Base-by-base conservation (phyloP, 2,797 vertebrate genomes). In the Cyprinella venusta region DNA sequence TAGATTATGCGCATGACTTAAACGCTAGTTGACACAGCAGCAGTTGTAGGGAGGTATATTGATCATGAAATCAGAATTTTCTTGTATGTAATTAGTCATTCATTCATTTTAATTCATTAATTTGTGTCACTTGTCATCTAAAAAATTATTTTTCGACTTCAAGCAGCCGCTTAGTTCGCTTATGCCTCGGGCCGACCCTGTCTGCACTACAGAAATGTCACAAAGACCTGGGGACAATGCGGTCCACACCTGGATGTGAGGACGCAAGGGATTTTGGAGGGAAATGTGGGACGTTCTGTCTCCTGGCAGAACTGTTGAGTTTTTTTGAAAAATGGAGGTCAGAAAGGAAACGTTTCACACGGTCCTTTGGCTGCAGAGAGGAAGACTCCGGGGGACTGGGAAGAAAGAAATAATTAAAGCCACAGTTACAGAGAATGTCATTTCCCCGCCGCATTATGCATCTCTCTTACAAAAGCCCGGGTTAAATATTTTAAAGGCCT, bases 341-440 rank as follows among this genome's bases (percentile, higher is more conserved):
- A 80, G 86, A 84, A 56, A 81, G 50, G 52, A 79, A 87, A 86
- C 77, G 59, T 48, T 89, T 86, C 77, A 64, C 83, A 81, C 74
- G 77, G 68, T 87, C 81, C 85, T 84, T 30, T 30, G 76, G 81
- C 82, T 84, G 82, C 61, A 72, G 78, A 86, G 63, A 87, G 81
- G 54, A 84, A 63, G 81, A 74, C 59, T 83, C 77, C 24, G 8
- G 50, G 61, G 68, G 59, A 71, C 6, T 77, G 80, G 69, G 45
- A 76, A 85, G 82, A 89, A 85, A 81, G 77, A 90, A 89, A 90
- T 89, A 87, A 88, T 91, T 89, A 90, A 87, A 86, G 84, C 78
- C 81, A 26, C 65, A 87, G 79, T 87, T 81, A 78, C 61, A 24
- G 64, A 80, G 72, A 85, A 81, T 82, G 72, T 83, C 72, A 80